A percentile compares a stretch with the other conserved stretches of the same genome.
Evolutionary conservation across 2,888 invertebrate species (phyloP).

Genomic region (Cerceris rybyensis): DNA sequence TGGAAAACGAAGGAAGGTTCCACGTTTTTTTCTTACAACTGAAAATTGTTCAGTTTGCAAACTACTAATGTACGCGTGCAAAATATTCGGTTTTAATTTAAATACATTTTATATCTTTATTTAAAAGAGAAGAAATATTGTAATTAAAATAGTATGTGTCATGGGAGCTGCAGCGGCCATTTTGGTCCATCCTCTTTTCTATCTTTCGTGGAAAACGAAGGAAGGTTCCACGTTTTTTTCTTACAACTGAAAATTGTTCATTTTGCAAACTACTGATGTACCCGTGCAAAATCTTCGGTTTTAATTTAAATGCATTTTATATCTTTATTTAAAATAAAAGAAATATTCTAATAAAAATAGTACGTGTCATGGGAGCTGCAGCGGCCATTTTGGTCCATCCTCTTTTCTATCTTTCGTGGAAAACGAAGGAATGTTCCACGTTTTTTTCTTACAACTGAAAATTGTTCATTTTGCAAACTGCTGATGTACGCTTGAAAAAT

Average conservation of each 20-base stretch:
- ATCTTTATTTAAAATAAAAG: too few relatives aligned
- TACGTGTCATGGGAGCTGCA: constrained; percentile 69
- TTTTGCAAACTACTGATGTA: too few relatives aligned
- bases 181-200: constrained; percentile 21
- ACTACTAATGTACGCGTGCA: too few relatives aligned
- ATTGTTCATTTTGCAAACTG: too few relatives aligned
- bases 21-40: neutral
- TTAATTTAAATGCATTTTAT: too few relatives aligned
- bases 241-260: too few relatives aligned
- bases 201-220: constrained; percentile 13
- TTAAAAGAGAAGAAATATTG: too few relatives aligned
- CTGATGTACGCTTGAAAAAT: too few relatives aligned
- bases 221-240: neutral
- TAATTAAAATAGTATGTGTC: constrained; percentile 70
- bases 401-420: constrained; percentile 20
- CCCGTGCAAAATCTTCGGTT: too few relatives aligned
- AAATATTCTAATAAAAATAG: constrained; percentile 47
- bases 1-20: constrained; percentile 7
- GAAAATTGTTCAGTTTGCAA: too few relatives aligned
- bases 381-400: constrained; percentile 24
- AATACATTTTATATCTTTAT: too few relatives aligned
- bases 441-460: neutral
- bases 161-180: constrained; percentile 47
- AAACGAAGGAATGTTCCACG: neutral
- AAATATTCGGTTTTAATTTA: too few relatives aligned